These are phyloP conservation scores for Troilus luridus DNA, from an alignment of 2,888 invertebrate genomes.

Conservation along the genomic window DNA sequence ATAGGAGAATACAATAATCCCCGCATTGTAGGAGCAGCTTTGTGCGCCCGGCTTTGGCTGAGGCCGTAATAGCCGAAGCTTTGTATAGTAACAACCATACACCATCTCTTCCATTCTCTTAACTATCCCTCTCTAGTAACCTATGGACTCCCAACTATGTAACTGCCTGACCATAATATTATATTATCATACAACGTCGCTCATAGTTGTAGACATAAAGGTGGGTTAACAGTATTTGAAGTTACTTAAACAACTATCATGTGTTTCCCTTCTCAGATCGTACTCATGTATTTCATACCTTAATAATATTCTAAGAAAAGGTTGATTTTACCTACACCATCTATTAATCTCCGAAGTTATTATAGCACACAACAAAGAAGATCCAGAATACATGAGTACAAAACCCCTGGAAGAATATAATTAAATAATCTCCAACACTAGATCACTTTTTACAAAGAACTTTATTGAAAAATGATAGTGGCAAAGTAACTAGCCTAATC, in stretches of 20 bases:
- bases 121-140: not conserved
- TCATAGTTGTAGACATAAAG: not conserved
- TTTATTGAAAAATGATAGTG: too few species aligned
- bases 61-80: not conserved
- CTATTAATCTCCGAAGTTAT: too few species aligned
- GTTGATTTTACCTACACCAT: too few species aligned
- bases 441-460: too few species aligned
- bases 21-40: not conserved
- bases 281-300: too few species aligned
- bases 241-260: too few species aligned
- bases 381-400: too few species aligned
- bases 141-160: not conserved
- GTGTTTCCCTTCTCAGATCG: not conserved
- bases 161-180: not conserved
- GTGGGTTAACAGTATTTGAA: not conserved
- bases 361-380: too few species aligned
- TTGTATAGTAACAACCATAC: not conserved
- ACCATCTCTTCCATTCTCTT: not conserved
- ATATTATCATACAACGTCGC: not conserved
- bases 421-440: too few species aligned
- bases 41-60: not conserved
- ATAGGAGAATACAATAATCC: slow-evolving; percentile 12
- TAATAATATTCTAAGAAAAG: too few species aligned
- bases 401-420: too few species aligned
- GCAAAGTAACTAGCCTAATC: too few species aligned